Conservation (phyloP, 2,888 invertebrate genomes). For the Glomeris marginata region DNA sequence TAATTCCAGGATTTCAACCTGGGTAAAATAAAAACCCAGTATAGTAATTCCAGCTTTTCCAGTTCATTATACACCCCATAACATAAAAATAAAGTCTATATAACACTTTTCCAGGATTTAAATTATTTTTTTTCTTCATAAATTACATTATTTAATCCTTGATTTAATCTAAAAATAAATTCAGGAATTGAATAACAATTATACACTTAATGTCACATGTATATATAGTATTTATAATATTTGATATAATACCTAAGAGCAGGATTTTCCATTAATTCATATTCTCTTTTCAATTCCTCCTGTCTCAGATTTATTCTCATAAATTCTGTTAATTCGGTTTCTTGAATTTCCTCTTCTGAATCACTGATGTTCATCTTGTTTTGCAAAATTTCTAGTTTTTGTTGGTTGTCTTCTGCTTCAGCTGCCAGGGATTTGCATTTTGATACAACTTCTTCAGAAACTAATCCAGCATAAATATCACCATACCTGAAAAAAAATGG, state of each 20-base stretch:
- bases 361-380: conserved; percentile 17
- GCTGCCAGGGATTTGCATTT: conserved; percentile 16
- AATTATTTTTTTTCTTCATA: too few species aligned
- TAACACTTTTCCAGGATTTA: too few species aligned
- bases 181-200: too few species aligned
- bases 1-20: too few species aligned
- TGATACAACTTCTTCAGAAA: conserved; percentile 16
- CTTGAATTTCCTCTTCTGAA: conserved; percentile 18
- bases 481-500: conserved; percentile 16
- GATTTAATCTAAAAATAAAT: too few species aligned
- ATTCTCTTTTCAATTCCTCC: conserved; percentile 18
- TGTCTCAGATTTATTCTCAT: conserved; percentile 17
- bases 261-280: conserved; percentile 20
- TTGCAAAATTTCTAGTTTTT: conserved; percentile 15
- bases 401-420: conserved; percentile 15
- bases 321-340: conserved; percentile 18
- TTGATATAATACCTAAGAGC: conserved; percentile 14
- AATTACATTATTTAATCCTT: too few species aligned
- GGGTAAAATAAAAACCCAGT: too few species aligned
- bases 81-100: too few species aligned
- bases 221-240: background rate
- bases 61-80: too few species aligned
- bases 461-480: conserved; percentile 17
- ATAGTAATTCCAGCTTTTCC: too few species aligned
- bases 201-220: too few species aligned